These are phyloP conservation scores for Galerucella nymphaeae DNA, from an alignment of 2,888 invertebrate species.

Conservation along the genomic window DNA sequence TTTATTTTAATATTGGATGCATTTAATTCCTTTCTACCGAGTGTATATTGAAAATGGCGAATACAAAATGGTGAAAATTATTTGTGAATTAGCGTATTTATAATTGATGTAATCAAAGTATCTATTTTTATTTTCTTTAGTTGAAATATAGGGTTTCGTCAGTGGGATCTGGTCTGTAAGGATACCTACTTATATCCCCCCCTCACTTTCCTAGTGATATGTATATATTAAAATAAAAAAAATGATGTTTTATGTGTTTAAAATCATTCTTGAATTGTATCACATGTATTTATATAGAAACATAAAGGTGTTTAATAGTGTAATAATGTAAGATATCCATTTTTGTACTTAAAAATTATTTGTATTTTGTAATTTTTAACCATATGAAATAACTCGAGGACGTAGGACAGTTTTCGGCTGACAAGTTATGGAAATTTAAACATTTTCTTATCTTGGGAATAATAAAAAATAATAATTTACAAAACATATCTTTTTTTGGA, in stretches of 20 bases:
- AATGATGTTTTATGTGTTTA: constrained; percentile 44
- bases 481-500: constrained; percentile 6
- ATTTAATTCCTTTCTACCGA: background rate
- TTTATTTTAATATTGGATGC: too few species aligned
- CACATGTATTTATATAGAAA: constrained; percentile 59
- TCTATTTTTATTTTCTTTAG: constrained; percentile 16
- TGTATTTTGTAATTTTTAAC: constrained; percentile 55
- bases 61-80: constrained; percentile 14
- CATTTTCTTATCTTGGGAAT: too few species aligned
- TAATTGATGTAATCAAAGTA: background rate
- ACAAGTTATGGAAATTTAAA: constrained; percentile 3
- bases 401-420: constrained; percentile 33
- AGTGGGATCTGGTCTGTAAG: constrained; percentile 24
- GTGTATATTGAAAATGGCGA: background rate
- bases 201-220: constrained; percentile 59
- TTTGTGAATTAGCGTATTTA: background rate
- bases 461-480: background rate
- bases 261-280: constrained; percentile 58
- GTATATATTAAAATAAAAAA: constrained; percentile 53
- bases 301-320: constrained; percentile 58
- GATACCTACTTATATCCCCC: constrained; percentile 42
- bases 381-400: constrained; percentile 47
- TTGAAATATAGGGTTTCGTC: constrained; percentile 9
- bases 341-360: constrained; percentile 60
- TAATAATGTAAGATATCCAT: constrained; percentile 61